A percentile compares a stretch with the other conserved stretches of the same genome.
phyloP scores from a whole-genome alignment of 92 coral and sea anemone genomes.

The Heliopora coerulea region DNA sequence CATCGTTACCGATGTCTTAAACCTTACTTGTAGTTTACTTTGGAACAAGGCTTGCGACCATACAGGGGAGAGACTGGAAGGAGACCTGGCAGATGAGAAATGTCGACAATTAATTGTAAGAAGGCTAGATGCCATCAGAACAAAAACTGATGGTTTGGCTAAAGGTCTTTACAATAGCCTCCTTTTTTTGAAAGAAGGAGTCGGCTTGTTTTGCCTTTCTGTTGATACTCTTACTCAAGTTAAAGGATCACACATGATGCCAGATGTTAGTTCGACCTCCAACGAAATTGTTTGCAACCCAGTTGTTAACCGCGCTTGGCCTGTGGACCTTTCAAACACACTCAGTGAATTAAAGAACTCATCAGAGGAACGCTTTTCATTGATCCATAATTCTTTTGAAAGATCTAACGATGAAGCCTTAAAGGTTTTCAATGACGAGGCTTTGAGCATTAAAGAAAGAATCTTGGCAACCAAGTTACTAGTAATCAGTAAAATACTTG shows the following conservation, averaged over 20 bases:
- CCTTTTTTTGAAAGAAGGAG: conserved; percentile 45
- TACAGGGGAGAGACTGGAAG: conserved; percentile 42
- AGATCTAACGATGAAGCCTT: conserved; percentile 9
- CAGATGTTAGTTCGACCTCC: not conserved
- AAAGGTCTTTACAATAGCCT: conserved; percentile 32
- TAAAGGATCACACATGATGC: too few relatives aligned
- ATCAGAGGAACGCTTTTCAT: conserved; percentile 8
- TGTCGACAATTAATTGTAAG: conserved; percentile 47
- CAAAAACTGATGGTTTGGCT: conserved; percentile 35
- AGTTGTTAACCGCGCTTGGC: too few relatives aligned
- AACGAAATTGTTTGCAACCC: not conserved
- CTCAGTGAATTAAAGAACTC: not conserved
- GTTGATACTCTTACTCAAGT: not conserved
- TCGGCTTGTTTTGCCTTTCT: conserved; percentile 1
- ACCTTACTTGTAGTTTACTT: conserved; percentile 16
- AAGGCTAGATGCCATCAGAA: conserved; percentile 40
- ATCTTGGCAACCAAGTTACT: conserved; percentile 23
- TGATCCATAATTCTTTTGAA: not conserved
- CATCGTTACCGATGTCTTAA: not conserved
- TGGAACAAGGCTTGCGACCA: conserved; percentile 42
- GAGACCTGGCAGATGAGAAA: conserved; percentile 50
- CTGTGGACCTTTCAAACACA: not conserved
- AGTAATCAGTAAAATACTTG: conserved; percentile 9
- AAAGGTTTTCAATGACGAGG: conserved; percentile 23
- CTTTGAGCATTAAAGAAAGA: conserved; percentile 1